Percentiles rank a stretch among this genome's conserved stretches.
These are phyloP conservation scores for Mobula birostris DNA, from an alignment of 2,113 vertebrate genomes.

Conservation along the genomic window DNA sequence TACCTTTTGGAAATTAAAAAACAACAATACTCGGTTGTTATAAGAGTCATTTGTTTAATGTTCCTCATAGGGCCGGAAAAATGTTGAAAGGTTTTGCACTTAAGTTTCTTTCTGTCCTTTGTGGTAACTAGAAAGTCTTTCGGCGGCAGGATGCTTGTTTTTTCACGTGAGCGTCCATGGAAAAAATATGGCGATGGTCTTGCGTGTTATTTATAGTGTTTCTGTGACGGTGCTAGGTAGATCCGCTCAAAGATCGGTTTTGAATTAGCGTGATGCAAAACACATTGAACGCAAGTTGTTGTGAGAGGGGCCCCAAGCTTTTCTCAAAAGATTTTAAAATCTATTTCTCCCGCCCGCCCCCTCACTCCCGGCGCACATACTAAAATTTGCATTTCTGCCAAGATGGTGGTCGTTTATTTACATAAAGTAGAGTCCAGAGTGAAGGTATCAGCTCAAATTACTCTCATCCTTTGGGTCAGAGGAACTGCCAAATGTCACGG, in stretches of 20 bases:
- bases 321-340: not conserved
- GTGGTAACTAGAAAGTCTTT: not conserved
- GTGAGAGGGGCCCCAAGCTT: no score
- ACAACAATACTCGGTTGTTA: conserved; percentile 22
- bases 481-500: not conserved
- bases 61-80: not conserved
- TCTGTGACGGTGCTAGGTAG: not conserved
- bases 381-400: not conserved
- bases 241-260: not conserved
- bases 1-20: conserved; percentile 31
- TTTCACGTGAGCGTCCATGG: no score
- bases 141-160: not conserved
- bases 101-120: not conserved
- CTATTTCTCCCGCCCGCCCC: not conserved
- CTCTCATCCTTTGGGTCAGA: not conserved
- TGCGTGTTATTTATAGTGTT: not conserved
- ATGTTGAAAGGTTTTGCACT: not conserved
- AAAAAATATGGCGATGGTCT: not conserved
- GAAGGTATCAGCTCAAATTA: not conserved
- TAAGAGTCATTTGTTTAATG: not conserved
- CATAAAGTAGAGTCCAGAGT: not conserved
- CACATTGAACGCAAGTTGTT: not conserved
- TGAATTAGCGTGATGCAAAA: not conserved
- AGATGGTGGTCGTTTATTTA: conserved; percentile 21
- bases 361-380: not conserved